Evolutionary conservation across 2,888 invertebrate genomes (phyloP), one percentile per base, ranked within the genome.

Genomic region (Andrena minutula): DNA sequence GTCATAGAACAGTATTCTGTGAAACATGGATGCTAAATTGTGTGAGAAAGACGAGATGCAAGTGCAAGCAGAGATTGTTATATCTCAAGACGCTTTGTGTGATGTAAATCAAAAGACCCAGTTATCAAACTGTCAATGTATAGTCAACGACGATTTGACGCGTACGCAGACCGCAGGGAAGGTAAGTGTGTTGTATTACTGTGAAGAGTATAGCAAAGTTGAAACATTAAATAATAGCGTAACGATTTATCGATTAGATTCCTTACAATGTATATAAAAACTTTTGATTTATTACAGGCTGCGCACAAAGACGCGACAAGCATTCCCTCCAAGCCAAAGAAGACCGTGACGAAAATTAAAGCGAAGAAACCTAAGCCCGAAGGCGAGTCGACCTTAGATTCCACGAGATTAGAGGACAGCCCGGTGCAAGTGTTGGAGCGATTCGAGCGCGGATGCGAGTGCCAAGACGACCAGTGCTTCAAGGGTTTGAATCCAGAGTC

Each of bases 391-490:
- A 91, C 86, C 51, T 91, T 95, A 77, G 96, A 96, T 89, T 93
- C 95, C 2, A 96, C 96, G 75, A 96, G 96, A 92, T 92, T 97
- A 78, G 97, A 97, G 92, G 96, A 97, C 91, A 96, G 96, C 94
- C 96, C 96, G 26, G 93, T 94, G 35, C 95, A 97, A 95, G 97
- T 97, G 2, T 95, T 95, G 91, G 95, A 96, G 89, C 95, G 97
- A 79, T 95, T 97, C 90, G 95, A 95, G 87, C 94, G 96, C 89
- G 97, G 97, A 65, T 97, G 97, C 90, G 97, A 97, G 90, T 97
- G 97, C 91, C 96, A 96, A 91, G 97, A 97, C 89, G 95, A 95
- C 86, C 96, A 96, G 89, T 97, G 97, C 91, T 97, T 97, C 90
- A 95, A 96, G 74, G 96, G 96, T n/a, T 94, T 97, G 35, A 96